Conservation (phyloP, 2,113 vertebrate genomes). For the Phodopus roborovskii region DNA sequence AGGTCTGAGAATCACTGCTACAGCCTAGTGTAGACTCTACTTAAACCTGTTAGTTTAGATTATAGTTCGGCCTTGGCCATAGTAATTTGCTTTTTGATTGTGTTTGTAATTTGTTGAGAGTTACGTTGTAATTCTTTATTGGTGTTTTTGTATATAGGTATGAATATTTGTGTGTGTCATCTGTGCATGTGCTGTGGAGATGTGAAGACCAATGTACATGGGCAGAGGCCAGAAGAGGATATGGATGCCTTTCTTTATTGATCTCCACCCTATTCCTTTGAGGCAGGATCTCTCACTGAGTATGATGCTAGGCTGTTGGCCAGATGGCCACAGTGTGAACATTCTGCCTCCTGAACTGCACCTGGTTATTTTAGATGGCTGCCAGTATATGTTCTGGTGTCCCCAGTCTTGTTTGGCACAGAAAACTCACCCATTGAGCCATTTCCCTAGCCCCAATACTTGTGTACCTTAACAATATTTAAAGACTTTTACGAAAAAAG, state of each 20-base stretch:
- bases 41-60: neutral
- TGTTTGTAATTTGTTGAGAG: neutral
- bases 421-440: neutral
- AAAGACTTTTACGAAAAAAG: neutral
- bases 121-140: neutral
- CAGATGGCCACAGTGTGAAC: neutral
- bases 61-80: neutral
- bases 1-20: neutral
- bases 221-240: rapidly evolving
- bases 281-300: neutral
- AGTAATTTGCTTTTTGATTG: neutral
- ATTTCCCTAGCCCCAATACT: neutral
- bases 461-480: neutral
- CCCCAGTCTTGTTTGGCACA: neutral
- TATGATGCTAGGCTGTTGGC: too few species aligned
- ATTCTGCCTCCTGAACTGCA: neutral
- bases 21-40: neutral
- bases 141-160: neutral
- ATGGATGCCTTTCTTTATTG: neutral
- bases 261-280: neutral
- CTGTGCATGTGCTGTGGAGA: too few species aligned
- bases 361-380: neutral
- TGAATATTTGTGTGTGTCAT: neutral
- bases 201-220: neutral
- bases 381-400: neutral